Conservation (phyloP, 2,888 invertebrate genomes). For the Lasius fuliginosus region DNA sequence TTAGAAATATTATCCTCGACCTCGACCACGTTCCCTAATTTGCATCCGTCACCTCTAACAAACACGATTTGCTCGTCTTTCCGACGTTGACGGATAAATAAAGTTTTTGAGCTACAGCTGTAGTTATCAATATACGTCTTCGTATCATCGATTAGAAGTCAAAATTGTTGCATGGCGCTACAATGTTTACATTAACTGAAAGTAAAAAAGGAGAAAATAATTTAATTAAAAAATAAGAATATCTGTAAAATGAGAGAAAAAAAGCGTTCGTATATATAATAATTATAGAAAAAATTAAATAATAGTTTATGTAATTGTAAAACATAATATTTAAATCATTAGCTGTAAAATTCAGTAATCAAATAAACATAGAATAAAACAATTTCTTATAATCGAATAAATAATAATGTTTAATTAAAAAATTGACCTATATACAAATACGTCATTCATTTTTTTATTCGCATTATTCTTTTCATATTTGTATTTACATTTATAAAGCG, state of each 20-base stretch:
- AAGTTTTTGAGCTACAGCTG: slow-evolving; percentile 35
- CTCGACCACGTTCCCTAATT: slow-evolving; percentile 40
- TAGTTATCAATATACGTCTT: slow-evolving; percentile 15
- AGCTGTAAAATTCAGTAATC: background rate
- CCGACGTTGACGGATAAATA: slow-evolving; percentile 49
- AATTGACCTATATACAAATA: background rate
- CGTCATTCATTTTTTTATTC: background rate
- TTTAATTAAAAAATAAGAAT: background rate
- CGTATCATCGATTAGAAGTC: background rate
- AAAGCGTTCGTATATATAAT: background rate
- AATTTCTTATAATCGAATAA: background rate
- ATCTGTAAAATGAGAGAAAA: background rate
- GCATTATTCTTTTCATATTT: slow-evolving; percentile 9
- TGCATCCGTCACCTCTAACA: slow-evolving; percentile 51
- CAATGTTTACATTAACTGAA: background rate
- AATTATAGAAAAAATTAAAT: background rate
- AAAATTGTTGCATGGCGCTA: background rate
- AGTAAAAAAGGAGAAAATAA: background rate
- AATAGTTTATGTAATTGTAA: background rate
- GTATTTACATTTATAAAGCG: slow-evolving; percentile 17
- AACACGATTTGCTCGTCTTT: slow-evolving; percentile 41
- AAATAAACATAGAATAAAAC: background rate
- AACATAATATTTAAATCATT: background rate
- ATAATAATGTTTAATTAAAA: slow-evolving; percentile 4
- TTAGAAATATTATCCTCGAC: slow-evolving; percentile 42